These are phyloP conservation scores for Globicephala melas DNA, from an alignment of 2,113 vertebrate species.

Conservation along the genomic window DNA sequence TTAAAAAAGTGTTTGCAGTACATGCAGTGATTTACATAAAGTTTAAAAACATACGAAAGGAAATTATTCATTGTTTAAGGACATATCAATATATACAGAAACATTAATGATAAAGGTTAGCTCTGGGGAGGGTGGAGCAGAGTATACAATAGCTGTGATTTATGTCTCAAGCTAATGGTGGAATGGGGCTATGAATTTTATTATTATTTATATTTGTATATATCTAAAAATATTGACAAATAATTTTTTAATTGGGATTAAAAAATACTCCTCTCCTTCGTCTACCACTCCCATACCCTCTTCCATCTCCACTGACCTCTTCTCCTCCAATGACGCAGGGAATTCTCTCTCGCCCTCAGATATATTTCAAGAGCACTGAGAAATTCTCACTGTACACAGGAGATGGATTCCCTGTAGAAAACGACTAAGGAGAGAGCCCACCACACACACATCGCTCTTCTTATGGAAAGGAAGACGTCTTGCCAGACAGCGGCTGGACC, in stretches of 20 bases:
- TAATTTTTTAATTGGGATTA: neutral
- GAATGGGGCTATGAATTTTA: neutral
- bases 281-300: neutral
- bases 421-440: too few relatives aligned
- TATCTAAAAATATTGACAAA: neutral
- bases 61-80: neutral
- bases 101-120: rapidly evolving
- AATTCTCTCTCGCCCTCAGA: neutral
- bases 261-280: neutral
- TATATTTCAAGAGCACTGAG: neutral
- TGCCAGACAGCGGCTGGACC: rapidly evolving
- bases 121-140: neutral
- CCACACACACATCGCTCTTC: neutral
- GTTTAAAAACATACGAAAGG: neutral
- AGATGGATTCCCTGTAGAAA: neutral
- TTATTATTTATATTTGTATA: neutral
- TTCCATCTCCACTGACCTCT: neutral
- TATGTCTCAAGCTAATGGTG: neutral
- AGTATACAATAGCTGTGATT: neutral
- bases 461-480: neutral
- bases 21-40: neutral
- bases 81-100: neutral
- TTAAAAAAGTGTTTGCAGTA: neutral
- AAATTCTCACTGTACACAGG: neutral
- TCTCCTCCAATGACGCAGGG: neutral